Percentiles rank a stretch among this genome's conserved stretches.
phyloP scores from a whole-genome alignment of 2,113 vertebrate species.

The Sander vitreus region DNA sequence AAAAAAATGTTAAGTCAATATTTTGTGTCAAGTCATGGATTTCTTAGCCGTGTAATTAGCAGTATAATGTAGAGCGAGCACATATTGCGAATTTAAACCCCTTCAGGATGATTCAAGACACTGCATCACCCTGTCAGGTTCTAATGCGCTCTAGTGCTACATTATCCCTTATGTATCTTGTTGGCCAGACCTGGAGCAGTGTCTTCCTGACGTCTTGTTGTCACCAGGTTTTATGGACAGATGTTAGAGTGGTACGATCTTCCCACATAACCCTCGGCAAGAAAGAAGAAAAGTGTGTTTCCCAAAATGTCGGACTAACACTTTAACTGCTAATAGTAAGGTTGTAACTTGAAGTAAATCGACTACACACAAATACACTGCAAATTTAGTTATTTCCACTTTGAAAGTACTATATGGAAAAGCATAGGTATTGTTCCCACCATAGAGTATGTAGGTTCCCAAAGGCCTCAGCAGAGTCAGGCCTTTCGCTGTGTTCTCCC shows the following conservation, averaged over 20 bases:
- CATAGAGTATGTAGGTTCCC: constrained; percentile 97
- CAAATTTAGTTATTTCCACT: background rate
- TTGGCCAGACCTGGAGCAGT: background rate
- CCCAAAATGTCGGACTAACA: background rate
- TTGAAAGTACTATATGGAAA: background rate
- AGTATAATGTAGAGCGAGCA: too few species aligned
- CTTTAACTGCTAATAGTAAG: background rate
- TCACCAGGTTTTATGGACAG: background rate
- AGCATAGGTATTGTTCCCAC: constrained; percentile 80
- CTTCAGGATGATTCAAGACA: too few species aligned
- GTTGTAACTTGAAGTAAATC: background rate
- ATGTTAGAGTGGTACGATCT: background rate
- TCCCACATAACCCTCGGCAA: background rate
- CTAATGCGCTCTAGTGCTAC: too few species aligned
- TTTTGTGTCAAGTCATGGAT: too few species aligned
- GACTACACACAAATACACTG: background rate
- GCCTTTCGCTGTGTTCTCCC: constrained; percentile 97
- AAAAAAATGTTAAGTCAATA: too few species aligned
- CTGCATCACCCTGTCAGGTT: too few species aligned
- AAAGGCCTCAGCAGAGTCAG: constrained; percentile 95
- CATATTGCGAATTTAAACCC: too few species aligned
- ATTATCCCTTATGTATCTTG: too few species aligned
- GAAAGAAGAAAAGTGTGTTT: background rate
- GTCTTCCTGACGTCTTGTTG: background rate
- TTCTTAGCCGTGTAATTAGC: too few species aligned